These are phyloP conservation scores for Pseudobourletiella spinata DNA, from an alignment of 1,140 invertebrate genomes.

Conservation along the genomic window DNA sequence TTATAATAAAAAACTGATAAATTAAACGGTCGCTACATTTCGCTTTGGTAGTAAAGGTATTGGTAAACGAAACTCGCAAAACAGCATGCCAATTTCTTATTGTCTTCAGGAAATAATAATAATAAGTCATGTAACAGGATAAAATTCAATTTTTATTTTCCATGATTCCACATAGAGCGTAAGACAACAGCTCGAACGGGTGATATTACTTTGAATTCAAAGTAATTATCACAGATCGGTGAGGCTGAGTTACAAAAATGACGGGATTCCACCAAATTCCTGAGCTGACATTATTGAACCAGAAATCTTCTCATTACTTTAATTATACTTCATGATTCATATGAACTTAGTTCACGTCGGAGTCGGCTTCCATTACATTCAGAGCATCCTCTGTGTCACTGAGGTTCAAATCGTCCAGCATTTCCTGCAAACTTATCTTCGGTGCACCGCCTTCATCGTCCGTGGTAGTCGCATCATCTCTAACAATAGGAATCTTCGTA, in stretches of 20 bases:
- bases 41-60: no score
- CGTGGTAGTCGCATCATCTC: slow-evolving; percentile 46
- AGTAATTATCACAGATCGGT: no score
- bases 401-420: slow-evolving; percentile 89
- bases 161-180: no score
- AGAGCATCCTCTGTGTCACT: slow-evolving; percentile 49
- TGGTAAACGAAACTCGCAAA: no score
- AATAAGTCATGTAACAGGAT: no score
- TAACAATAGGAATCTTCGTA: slow-evolving; percentile 30
- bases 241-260: no score
- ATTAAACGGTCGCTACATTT: neutral
- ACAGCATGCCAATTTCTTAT: neutral
- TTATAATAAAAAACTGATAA: neutral
- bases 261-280: neutral
- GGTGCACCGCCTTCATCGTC: slow-evolving; percentile 63
- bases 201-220: neutral
- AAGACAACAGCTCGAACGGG: neutral
- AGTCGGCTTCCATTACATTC: neutral
- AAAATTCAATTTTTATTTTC: no score
- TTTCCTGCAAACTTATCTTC: slow-evolving; percentile 85
- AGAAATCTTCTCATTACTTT: neutral
- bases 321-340: no score
- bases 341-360: neutral
- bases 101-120: no score
- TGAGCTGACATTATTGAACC: neutral